Percentiles rank a stretch among this genome's conserved stretches.
Evolutionary conservation across 30 jellyfish, hydroid and myxozoan species (phyloP).

Genomic region (Rhopilema esculentum): DNA sequence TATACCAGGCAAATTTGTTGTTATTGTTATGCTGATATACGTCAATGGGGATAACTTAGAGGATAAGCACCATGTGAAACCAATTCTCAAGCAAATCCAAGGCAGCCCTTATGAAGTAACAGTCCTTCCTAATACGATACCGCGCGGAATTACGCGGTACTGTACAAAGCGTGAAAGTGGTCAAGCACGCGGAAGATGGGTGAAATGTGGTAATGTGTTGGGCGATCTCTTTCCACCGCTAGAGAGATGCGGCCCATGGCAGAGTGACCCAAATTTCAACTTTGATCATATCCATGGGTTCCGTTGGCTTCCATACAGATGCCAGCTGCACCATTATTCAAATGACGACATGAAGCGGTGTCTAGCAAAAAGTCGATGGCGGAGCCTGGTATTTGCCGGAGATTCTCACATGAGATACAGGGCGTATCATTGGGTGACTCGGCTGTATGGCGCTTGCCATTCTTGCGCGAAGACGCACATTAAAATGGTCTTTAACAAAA

Average conservation of each 20-base stretch:
- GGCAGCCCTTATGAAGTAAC: slow-evolving; percentile 84
- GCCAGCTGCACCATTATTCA: slow-evolving; percentile 92
- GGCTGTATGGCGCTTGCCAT: slow-evolving; percentile 92
- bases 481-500: slow-evolving; percentile 88
- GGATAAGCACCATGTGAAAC: slow-evolving; percentile 70
- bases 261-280: slow-evolving; percentile 67
- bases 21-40: slow-evolving; percentile 81
- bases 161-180: slow-evolving; percentile 85
- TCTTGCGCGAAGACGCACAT: slow-evolving; percentile 94
- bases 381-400: slow-evolving; percentile 90
- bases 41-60: slow-evolving; percentile 78
- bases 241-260: slow-evolving; percentile 98
- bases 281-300: slow-evolving; percentile 88
- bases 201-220: slow-evolving; percentile 83
- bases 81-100: slow-evolving; percentile 74
- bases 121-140: slow-evolving; percentile 41
- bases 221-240: slow-evolving; percentile 79
- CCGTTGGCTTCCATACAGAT: slow-evolving; percentile 93
- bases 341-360: slow-evolving; percentile 89
- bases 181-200: slow-evolving; percentile 86
- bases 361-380: slow-evolving; percentile 82
- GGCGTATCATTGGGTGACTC: slow-evolving; percentile 97
- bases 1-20: slow-evolving; percentile 72
- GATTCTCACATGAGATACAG: slow-evolving; percentile 98
- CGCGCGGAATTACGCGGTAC: slow-evolving; percentile 69